Percentiles rank a stretch among this genome's conserved stretches.
Evolutionary conservation across 2,113 vertebrate genomes (phyloP).

Genomic region (Microcebus ravelobensis): DNA sequence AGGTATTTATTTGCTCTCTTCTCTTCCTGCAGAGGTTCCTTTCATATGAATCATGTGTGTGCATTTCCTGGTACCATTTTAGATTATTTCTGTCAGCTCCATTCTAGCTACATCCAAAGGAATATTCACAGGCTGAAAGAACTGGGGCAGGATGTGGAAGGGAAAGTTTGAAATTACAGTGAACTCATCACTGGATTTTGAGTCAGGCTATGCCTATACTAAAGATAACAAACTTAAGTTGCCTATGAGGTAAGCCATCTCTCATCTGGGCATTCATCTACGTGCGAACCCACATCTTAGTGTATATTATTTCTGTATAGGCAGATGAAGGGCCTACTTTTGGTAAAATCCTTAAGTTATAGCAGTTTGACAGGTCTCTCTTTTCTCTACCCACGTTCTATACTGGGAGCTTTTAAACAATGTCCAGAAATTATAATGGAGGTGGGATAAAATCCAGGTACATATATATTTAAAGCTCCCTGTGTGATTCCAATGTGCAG

Average conservation of each 20-base stretch:
- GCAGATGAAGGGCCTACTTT: neutral
- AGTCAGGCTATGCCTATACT: neutral
- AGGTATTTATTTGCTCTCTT: constrained; percentile 3
- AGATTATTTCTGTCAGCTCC: neutral
- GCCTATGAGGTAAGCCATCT: neutral
- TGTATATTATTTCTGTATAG: neutral
- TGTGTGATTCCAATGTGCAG: neutral
- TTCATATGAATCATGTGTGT: neutral
- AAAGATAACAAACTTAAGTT: neutral
- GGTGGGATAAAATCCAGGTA: neutral
- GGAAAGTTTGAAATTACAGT: neutral
- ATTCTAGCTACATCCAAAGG: neutral
- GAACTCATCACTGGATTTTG: neutral
- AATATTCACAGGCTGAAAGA: neutral
- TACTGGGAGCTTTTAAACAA: neutral
- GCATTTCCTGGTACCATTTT: neutral
- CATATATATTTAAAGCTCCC: neutral
- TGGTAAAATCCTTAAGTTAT: neutral
- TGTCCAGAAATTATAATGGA: neutral
- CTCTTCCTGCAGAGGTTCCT: neutral
- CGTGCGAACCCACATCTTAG: neutral
- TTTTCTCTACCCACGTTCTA: neutral
- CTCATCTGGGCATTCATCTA: neutral
- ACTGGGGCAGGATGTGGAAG: accelerated
- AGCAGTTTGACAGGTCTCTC: neutral